Base-by-base conservation (phyloP, 2,888 invertebrate genomes). In the Apodemia duryi region DNA sequence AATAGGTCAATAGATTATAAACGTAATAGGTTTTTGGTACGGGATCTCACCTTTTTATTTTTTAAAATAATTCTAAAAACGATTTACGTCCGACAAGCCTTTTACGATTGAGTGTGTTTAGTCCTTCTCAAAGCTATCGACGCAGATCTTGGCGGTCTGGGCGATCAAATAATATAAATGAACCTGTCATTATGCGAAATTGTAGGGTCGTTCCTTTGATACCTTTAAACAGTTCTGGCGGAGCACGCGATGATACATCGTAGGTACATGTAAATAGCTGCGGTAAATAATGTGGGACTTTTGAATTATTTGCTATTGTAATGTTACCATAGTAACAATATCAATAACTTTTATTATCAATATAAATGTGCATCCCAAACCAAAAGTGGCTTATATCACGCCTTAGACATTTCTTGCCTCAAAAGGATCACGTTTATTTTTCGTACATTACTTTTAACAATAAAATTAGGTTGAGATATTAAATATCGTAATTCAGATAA, bases 161-260 rank as follows among this genome's bases (percentile, higher is more conserved):
- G 67, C 74, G 77, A 74, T 81, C 79, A 79, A 80, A 81, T 78
- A 79, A 79, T 79, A 81, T 79, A 80, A 81, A 80, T 80, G 77
- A 77, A 77, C 76, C 79, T 79, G 65, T 65, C 65, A 65, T 65
- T 65, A 65, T 79, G 72, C 74, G 74, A 78, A 81, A 80, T 81
- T 77, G 77, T 76, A 70, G 70, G 67, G 71, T 66, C 67, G 72
- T 71, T 74, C 70, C 74, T 71, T 68, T 69, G 70, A 72, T 73
- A 72, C 70, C 69, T 70, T 75, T 69, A 70, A 70, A 69, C 60
- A 63, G 69, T 62, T 65, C 62, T 66, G 67, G 65, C 66, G 65
- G 61, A 69, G 70, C 75, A 74, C 75, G 76, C 74, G 72, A 75
- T 69, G 32, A 51, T 62, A 38, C 62, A 60, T 57, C 57, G 57